phyloP scores from a whole-genome alignment of 2,797 vertebrate genomes.

The Peromyscus melanophrys region DNA sequence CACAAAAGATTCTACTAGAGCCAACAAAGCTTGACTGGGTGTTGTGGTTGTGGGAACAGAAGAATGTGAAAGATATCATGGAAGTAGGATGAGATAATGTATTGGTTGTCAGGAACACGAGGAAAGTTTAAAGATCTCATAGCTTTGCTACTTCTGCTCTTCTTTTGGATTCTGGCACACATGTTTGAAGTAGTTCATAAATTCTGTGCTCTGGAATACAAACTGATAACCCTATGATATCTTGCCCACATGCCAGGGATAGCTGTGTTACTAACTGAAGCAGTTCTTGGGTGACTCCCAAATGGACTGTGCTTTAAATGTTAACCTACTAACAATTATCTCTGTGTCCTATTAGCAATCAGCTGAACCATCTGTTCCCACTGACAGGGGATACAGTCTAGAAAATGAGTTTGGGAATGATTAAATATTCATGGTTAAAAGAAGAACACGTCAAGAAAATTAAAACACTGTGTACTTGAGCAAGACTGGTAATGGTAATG shows the following conservation, averaged over 20 bases:
- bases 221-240: constrained; percentile 1
- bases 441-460: constrained; percentile 32
- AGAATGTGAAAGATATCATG: neutral
- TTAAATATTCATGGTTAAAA: constrained; percentile 68
- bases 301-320: constrained; percentile 77
- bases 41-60: neutral
- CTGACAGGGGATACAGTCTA: constrained; percentile 65
- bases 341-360: constrained; percentile 78
- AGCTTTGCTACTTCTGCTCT: neutral
- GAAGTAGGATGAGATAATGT: neutral
- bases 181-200: constrained; percentile 7
- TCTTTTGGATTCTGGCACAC: neutral
- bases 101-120: neutral
- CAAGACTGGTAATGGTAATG: neutral
- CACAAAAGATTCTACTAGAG: neutral
- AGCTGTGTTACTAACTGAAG: constrained; percentile 24
- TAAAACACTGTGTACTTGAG: neutral
- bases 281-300: constrained; percentile 70
- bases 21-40: neutral
- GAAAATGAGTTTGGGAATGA: constrained; percentile 66
- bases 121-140: neutral
- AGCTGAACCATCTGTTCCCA: constrained; percentile 80
- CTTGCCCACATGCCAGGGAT: constrained; percentile 35
- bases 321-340: constrained; percentile 80
- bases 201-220: neutral